Base-by-base conservation (phyloP, 2,797 vertebrate species). In the Nannoperca australis region DNA sequence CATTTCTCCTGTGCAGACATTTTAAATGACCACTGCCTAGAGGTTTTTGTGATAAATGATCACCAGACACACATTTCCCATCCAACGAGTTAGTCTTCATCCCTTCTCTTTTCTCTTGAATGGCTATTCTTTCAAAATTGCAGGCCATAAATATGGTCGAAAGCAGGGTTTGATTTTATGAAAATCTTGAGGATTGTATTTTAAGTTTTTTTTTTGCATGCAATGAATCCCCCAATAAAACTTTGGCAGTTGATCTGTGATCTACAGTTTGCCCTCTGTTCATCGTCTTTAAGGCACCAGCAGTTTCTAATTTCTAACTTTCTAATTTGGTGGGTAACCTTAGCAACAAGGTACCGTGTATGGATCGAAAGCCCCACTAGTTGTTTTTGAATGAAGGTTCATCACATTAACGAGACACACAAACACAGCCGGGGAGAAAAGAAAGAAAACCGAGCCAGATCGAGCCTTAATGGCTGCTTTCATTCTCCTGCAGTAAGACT, bases 271-370 rank as follows among this genome's bases (percentile, higher is more conserved):
- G 73, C 53, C 74, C 56, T 76, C 54, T 55, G 87, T 90, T 67
- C 81, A 87, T 88, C 67, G 13, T n/a, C 60, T n/a, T 50, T 50
- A 65, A 72, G 60, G 54, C 77, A 64, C 73, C 64, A 32, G 44
- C 60, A 38, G 78, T 82, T 78, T 27, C 24, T 27, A 27, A 27
- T 27, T 27, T 27, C 24, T 63, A 60, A 63, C 45, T 76, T 83
- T 82, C 73, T 82, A 85, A 91, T 88, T 89, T 72, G 68, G 79
- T 81, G 73, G 77, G 88, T 85, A 79, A 74, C 86, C 77, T 38
- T 84, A 82, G 86, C 78, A 79, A 90, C 81, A 56, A 80, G 70
- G 74, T 63, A 55, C 36, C 10, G 66, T 4, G 66, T 11, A 78
- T 70, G 70, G 87, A 82, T 90, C 79, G 73, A 82, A 73, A 59